phyloP scores from a whole-genome alignment of 2,113 vertebrate genomes.

The Etia nguti region DNA sequence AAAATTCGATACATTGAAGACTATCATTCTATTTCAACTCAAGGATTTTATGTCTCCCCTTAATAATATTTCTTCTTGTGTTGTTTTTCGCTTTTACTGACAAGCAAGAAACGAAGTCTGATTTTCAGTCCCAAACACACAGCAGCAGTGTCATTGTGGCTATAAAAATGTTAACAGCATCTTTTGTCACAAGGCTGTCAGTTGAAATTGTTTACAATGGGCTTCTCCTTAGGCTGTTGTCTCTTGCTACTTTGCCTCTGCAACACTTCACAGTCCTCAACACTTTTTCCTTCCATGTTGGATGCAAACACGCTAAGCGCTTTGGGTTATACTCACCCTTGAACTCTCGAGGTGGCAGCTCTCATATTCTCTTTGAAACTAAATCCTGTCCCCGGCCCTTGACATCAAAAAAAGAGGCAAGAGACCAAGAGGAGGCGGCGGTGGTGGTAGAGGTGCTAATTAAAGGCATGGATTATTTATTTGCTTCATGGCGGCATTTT shows the following conservation, averaged over 20 bases:
- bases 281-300: background rate
- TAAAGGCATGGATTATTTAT: constrained; percentile 56
- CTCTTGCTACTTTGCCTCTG: background rate
- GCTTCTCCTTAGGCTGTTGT: background rate
- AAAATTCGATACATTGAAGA: background rate
- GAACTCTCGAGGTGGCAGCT: constrained; percentile 26
- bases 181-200: background rate
- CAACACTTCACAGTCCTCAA: background rate
- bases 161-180: background rate
- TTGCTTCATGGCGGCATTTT: constrained; percentile 43
- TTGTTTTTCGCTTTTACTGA: background rate
- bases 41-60: background rate
- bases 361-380: constrained; percentile 39
- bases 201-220: constrained; percentile 8
- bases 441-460: constrained; percentile 12
- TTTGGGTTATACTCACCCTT: constrained; percentile 34
- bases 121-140: background rate
- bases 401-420: constrained; percentile 20
- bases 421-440: constrained; percentile 5
- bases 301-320: background rate
- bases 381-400: constrained; percentile 19
- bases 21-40: background rate
- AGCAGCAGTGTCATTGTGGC: background rate
- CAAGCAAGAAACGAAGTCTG: background rate
- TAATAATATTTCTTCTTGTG: background rate